Conservation (phyloP, 1,140 invertebrate genomes). For the Lucilia sericata region DNA sequence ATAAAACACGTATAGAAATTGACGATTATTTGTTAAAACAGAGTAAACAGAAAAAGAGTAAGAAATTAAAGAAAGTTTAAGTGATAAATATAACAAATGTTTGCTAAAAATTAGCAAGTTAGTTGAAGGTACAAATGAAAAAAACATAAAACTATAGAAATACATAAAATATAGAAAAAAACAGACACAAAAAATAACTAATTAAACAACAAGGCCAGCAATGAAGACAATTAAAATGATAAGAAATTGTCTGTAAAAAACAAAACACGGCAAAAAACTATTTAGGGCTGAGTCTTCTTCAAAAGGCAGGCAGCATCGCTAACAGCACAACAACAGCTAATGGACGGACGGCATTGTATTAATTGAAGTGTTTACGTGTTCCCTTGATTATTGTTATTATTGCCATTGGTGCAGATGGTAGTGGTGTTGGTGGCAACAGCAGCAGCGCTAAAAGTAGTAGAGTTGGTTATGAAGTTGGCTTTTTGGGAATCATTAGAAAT, state of each 20-base stretch:
- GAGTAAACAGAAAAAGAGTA: background rate
- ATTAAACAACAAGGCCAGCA: background rate
- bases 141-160: too few relatives aligned
- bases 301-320: background rate
- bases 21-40: background rate
- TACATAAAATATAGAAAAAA: too few relatives aligned
- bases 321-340: background rate
- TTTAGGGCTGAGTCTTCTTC: background rate
- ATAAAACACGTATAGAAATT: background rate
- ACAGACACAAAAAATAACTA: background rate
- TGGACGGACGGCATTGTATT: background rate
- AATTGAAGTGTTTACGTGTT: conserved; percentile 20
- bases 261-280: background rate
- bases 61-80: background rate
- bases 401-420: background rate
- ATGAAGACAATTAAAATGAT: background rate
- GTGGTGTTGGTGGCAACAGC: background rate
- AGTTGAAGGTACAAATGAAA: too few relatives aligned
- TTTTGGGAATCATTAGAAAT: conserved; percentile 20
- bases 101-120: background rate
- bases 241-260: background rate
- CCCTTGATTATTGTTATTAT: background rate
- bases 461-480: background rate
- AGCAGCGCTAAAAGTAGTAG: too few relatives aligned
- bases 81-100: background rate